Evolutionary conservation across 2,797 vertebrate species (phyloP), one percentile per base, ranked within the genome.

Genomic region (Garrulus glandarius): DNA sequence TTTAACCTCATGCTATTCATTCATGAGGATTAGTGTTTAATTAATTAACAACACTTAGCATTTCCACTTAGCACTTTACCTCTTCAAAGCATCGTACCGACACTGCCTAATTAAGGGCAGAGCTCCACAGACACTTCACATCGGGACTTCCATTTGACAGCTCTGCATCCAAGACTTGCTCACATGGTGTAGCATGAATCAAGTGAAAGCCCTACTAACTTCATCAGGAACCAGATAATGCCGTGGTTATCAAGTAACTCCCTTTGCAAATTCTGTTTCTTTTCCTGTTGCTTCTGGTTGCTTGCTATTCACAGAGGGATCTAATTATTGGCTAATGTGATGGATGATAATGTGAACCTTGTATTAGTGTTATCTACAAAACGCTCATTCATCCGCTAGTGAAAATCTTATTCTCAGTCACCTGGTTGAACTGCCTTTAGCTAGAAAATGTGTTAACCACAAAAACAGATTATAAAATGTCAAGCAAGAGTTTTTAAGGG

Each of bases 31-130:
- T 96, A 94, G 72, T 59, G 92, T 84, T 91, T 94, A 97, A 97
- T 97, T 96, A 97, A 95, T 96, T 97, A 96, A 80, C 82, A 96
- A 94, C 95, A 97, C 95, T 95, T 95, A 95, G 92, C 67, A 74
- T 92, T 97, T 94, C 94, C 94, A 96, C 95, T 95, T 79, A 96
- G 87, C 60, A 65, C 83, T 94, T 94, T 94, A 89, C 89, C 92
- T 96, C 95, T 96, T 97, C 94, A 97, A 96, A 96, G 89, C 76
- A 27, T 68, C 30, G 0, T 84, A 91, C 87, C 60, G 8, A 93
- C 76, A 83, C 77, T 94, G 83, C 43, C 95, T 95, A 96, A 97
- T 95, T 96, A 97, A 96, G 90, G 71, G 75, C 86, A 95, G 81
- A 94, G 72, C 92, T 95, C 65, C 11, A 2, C 85, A 95, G 79